Conservation (phyloP, 2,888 invertebrate species). For the Cosmopolites sordidus region DNA sequence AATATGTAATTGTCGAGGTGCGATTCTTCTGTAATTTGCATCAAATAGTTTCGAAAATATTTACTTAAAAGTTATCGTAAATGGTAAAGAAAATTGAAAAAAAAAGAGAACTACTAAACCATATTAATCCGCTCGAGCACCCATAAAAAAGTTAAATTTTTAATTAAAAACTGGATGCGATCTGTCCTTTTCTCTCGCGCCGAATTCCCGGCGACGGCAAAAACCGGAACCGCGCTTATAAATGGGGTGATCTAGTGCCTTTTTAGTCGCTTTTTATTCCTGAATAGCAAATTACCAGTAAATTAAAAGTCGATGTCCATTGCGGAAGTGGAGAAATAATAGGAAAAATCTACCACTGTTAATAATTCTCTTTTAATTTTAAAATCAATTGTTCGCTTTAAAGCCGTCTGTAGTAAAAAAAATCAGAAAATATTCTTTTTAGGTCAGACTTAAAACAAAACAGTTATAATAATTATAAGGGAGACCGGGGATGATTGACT, state of each 20-base stretch:
- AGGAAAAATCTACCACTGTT: background rate
- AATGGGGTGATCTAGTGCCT: background rate
- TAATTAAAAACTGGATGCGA: background rate
- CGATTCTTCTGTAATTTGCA: too few relatives aligned
- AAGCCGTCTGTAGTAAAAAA: too few relatives aligned
- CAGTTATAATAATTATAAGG: too few relatives aligned
- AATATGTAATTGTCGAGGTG: too few relatives aligned
- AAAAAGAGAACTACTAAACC: background rate
- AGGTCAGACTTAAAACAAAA: too few relatives aligned
- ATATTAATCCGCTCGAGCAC: background rate
- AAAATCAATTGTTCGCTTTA: background rate
- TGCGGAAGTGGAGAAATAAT: background rate
- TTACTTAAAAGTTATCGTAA: too few relatives aligned
- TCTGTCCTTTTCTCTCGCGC: background rate
- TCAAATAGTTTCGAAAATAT: too few relatives aligned
- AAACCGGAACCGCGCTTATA: background rate
- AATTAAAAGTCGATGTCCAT: background rate
- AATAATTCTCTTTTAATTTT: background rate
- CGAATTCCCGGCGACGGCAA: background rate
- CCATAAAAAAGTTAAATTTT: background rate
- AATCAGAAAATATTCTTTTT: too few relatives aligned
- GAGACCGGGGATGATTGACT: too few relatives aligned
- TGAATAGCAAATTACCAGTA: conserved; percentile 1
- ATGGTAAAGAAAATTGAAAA: too few relatives aligned
- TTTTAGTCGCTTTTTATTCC: background rate